Base-by-base conservation (phyloP, 2,888 invertebrate species). In the Pyrocoelia pectoralis region DNA sequence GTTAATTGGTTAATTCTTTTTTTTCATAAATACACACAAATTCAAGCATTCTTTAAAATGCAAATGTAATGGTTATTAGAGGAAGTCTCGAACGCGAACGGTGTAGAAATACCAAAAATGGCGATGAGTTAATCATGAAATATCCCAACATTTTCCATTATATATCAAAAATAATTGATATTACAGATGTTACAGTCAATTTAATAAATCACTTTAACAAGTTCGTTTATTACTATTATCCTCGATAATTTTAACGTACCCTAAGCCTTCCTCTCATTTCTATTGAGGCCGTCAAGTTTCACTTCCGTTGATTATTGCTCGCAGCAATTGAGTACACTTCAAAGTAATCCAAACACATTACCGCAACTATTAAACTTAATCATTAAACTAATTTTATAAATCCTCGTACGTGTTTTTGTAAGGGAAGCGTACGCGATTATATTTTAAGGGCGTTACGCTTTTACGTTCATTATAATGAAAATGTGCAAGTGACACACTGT, bases 271-370 rank as follows among this genome's bases (percentile, higher is more conserved):
- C 10, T 33, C 2, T 8, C 10, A 33, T 33, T n/a, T 33, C 33
- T 33, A 33, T 33, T 33, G 33, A 33, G 33, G 33, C 33, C 33
- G 33, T 33, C 33, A 33, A 33, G 8, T 33, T 33, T 33, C 33
- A 46, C 17, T 46, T 17, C 46, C 17, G 46, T 17, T 18, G 18
- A 46, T 46, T 46, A 46, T 46, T 17, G 18, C 15, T 46, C 17
- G n/a, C 5, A 18, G 17, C 46, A 46, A 46, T 46, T 18, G 46
- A 46, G 18, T n/a, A 18, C 15, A 18, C 46, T 46, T 46, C 46
- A 46, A 46, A 18, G 46, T 46, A 17, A 46, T 17, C 17, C 46
- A 46, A 46, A 46, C 33, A 46, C 46, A 17, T 46, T 17, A 46
- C 15, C 17, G 33, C 10, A 46, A 17, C n/a, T 17, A 46, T 17